Percentiles rank a stretch among this genome's conserved stretches.
phyloP scores from a whole-genome alignment of 2,113 vertebrate genomes.

The Chloroceryle aenea region DNA sequence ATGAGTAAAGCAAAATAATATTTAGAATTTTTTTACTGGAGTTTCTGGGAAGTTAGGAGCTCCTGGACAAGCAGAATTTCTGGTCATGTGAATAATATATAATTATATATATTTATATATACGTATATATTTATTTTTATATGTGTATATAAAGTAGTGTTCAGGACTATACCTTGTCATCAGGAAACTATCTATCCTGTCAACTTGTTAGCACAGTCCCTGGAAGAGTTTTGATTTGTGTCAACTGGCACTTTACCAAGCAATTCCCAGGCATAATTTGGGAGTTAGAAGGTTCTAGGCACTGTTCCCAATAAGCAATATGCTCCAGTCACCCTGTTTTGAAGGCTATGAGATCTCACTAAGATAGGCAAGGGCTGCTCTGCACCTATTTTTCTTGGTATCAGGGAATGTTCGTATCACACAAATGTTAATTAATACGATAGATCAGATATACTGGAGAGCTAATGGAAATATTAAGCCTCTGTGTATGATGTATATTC shows the following conservation, averaged over 20 bases:
- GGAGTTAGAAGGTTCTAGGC: slow-evolving; percentile 41
- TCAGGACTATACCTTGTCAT: neutral
- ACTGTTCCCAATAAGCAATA: slow-evolving; percentile 27
- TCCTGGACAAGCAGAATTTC: neutral
- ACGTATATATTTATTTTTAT: neutral
- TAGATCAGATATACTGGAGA: neutral
- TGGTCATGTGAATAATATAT: neutral
- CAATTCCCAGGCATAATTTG: slow-evolving; percentile 5
- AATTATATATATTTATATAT: neutral
- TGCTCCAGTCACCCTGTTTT: slow-evolving; percentile 11
- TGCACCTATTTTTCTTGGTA: slow-evolving; percentile 20
- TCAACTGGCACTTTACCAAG: neutral
- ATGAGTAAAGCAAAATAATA: neutral
- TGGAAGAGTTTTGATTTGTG: slow-evolving; percentile 20
- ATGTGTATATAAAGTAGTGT: neutral
- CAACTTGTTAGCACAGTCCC: neutral
- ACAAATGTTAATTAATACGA: neutral
- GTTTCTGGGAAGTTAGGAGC: neutral
- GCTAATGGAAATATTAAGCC: neutral
- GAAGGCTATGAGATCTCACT: neutral
- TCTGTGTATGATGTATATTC: neutral
- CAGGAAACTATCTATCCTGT: neutral
- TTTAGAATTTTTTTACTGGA: neutral
- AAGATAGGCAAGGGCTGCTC: neutral
- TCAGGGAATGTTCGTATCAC: neutral